phyloP scores from a whole-genome alignment of 2,113 vertebrate genomes.

The Melospiza melodia region DNA sequence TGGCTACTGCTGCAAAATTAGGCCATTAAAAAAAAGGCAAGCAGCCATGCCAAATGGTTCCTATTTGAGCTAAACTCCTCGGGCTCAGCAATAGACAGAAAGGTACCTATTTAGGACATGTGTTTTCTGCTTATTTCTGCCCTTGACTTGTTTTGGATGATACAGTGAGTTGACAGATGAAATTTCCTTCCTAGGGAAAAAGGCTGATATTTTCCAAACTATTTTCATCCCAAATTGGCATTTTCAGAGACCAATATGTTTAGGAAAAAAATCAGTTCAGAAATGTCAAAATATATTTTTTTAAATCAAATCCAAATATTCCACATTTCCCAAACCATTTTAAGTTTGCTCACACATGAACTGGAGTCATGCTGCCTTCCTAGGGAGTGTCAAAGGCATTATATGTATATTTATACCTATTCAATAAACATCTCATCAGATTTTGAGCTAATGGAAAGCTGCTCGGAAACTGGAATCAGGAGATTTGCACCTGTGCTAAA shows the following conservation, averaged over 20 bases:
- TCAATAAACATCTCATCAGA: background rate
- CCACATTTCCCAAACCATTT: background rate
- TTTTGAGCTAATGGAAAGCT: background rate
- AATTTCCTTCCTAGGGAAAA: conserved; percentile 49
- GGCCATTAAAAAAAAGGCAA: conserved; percentile 40
- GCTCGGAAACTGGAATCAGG: background rate
- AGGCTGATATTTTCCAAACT: conserved; percentile 51
- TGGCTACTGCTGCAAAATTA: conserved; percentile 57
- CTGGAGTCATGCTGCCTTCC: background rate
- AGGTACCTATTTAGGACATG: conserved; percentile 35
- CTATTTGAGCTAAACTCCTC: conserved; percentile 26
- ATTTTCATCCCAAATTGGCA: conserved; percentile 50
- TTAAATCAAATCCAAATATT: conserved; percentile 11
- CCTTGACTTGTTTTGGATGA: conserved; percentile 56
- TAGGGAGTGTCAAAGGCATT: background rate
- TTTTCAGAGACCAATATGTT: conserved; percentile 32
- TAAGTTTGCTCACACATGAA: background rate
- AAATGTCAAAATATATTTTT: conserved; percentile 57
- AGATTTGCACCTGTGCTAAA: background rate
- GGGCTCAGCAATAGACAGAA: conserved; percentile 12
- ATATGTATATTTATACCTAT: background rate
- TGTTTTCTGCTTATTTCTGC: conserved; percentile 50
- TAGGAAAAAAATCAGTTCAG: conserved; percentile 30
- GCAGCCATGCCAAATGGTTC: conserved; percentile 28
- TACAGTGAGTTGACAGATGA: conserved; percentile 40